These are phyloP conservation scores for Pseudanteris insignis DNA, from an alignment of 2,888 invertebrate genomes.

Conservation along the genomic window DNA sequence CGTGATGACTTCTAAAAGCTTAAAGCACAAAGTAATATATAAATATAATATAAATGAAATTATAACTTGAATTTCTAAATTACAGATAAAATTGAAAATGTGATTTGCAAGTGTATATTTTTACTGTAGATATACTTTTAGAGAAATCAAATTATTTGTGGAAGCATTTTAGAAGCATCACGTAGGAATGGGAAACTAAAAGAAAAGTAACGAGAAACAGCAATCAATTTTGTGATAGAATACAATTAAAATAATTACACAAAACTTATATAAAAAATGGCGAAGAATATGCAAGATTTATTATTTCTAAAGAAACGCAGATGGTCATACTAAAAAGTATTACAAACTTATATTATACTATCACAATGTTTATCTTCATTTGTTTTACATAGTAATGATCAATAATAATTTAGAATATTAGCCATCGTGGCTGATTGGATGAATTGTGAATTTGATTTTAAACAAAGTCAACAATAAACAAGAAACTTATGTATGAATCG, in stretches of 20 bases:
- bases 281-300: too few species aligned
- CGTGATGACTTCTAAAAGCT: constrained; percentile 56
- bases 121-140: constrained; percentile 27
- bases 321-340: constrained; percentile 49
- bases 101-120: constrained; percentile 29
- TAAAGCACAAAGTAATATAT: constrained; percentile 11
- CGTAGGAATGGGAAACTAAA: constrained; percentile 28
- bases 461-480: constrained; percentile 37
- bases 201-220: constrained; percentile 47
- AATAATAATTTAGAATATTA: constrained; percentile 60
- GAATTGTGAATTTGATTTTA: constrained; percentile 34
- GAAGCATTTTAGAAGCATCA: constrained; percentile 56
- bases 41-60: constrained; percentile 18
- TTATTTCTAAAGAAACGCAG: too few species aligned
- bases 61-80: constrained; percentile 14
- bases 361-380: constrained; percentile 61
- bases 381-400: constrained; percentile 64
- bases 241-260: too few species aligned
- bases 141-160: constrained; percentile 12
- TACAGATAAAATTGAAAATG: constrained; percentile 17
- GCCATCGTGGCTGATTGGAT: constrained; percentile 18
- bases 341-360: constrained; percentile 57
- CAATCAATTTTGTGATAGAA: constrained; percentile 64
- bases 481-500: constrained; percentile 21
- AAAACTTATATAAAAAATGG: too few species aligned